Percentiles rank a stretch among this genome's conserved stretches.
Evolutionary conservation across 2,888 invertebrate species (phyloP).

Genomic region (Maniola hyperantus): DNA sequence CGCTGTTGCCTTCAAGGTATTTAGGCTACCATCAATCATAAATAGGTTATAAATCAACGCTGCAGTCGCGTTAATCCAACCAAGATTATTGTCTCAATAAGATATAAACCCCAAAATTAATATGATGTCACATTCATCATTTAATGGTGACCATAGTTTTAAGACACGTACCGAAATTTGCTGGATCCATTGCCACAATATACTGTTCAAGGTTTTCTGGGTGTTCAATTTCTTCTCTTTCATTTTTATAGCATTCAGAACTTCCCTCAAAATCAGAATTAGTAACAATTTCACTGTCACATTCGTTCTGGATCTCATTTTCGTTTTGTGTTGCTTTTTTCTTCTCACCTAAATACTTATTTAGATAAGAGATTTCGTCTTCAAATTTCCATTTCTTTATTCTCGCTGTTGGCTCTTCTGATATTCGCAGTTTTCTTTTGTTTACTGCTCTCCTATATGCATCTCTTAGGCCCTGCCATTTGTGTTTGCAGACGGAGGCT

Average conservation of each 20-base stretch:
- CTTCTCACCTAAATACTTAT: slow-evolving; percentile 38
- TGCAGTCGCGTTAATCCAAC: too few species aligned
- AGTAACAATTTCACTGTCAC: slow-evolving; percentile 5
- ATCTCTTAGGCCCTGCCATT: slow-evolving; percentile 40
- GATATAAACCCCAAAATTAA: too few species aligned
- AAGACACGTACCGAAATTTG: background rate
- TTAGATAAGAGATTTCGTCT: slow-evolving; percentile 43
- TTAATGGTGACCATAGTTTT: too few species aligned
- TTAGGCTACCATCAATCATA: too few species aligned
- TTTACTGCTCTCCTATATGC: slow-evolving; percentile 42
- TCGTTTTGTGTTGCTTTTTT: slow-evolving; percentile 42
- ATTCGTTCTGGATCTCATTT: slow-evolving; percentile 35
- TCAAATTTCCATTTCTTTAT: slow-evolving; percentile 45
- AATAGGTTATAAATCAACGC: too few species aligned
- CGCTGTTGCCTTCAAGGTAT: too few species aligned
- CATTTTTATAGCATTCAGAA: slow-evolving; percentile 5
- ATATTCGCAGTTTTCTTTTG: slow-evolving; percentile 39
- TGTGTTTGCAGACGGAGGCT: slow-evolving; percentile 41
- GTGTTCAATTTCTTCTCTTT: slow-evolving; percentile 3
- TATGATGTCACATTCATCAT: too few species aligned
- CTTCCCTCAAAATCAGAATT: slow-evolving; percentile 12
- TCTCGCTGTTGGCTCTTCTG: slow-evolving; percentile 35
- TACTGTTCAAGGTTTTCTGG: slow-evolving; percentile 5
- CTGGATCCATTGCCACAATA: slow-evolving; percentile 1
- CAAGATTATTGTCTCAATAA: too few species aligned